phyloP scores from a whole-genome alignment of 1,140 invertebrate species.

The fruit fly (Drosophila melanogaster) region DNA sequence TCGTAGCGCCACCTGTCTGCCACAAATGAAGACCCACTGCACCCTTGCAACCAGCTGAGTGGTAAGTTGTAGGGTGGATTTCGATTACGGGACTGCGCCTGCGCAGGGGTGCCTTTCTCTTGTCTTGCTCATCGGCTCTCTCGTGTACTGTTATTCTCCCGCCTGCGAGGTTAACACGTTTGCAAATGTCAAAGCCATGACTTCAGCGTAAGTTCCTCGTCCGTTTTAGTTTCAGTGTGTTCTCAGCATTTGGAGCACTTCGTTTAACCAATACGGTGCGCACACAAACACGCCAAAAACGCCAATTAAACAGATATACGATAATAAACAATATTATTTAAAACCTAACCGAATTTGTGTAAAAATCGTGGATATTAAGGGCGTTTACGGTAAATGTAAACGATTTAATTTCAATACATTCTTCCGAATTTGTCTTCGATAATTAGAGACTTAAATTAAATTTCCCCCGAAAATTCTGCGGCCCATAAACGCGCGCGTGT shows the following conservation, averaged over 20 bases:
- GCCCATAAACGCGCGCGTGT: slow-evolving; percentile 70
- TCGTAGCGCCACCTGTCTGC: neutral
- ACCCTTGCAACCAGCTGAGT: slow-evolving; percentile 8
- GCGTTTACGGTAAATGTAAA: slow-evolving; percentile 1
- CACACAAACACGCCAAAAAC: slow-evolving; percentile 17
- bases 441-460: slow-evolving; percentile 40
- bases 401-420: slow-evolving; percentile 3
- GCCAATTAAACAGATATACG: slow-evolving; percentile 29
- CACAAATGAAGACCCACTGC: neutral
- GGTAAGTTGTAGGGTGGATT: neutral
- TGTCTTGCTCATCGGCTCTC: slow-evolving; percentile 10
- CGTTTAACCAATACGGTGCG: slow-evolving; percentile 34
- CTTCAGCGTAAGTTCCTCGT: slow-evolving; percentile 36
- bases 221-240: slow-evolving; percentile 63
- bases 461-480: slow-evolving; percentile 39
- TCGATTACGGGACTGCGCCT: slow-evolving; percentile 6
- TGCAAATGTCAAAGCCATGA: slow-evolving; percentile 61
- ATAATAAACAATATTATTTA: slow-evolving; percentile 11
- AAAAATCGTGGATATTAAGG: slow-evolving; percentile 1
- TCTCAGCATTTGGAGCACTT: slow-evolving; percentile 58
- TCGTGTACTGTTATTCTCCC: slow-evolving; percentile 6
- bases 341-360: neutral
- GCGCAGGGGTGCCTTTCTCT: neutral
- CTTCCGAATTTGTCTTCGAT: slow-evolving; percentile 23
- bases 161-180: slow-evolving; percentile 38